Conservation (phyloP, 2,113 vertebrate genomes). For the Orthonyx spaldingii region DNA sequence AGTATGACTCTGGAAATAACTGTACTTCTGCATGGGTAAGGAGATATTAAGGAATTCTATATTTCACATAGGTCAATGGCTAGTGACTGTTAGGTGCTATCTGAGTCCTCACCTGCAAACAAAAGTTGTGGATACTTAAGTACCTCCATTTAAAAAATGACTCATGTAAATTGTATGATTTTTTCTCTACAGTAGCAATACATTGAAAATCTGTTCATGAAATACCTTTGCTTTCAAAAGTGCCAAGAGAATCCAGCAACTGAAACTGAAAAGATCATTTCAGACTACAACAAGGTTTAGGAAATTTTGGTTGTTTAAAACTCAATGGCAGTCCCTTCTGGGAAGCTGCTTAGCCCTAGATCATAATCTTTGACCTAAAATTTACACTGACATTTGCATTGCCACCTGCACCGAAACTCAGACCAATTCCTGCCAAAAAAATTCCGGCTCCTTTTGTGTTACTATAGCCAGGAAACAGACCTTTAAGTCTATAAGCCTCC, state of each 20-base stretch:
- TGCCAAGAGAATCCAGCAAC: background rate
- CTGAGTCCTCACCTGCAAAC: background rate
- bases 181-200: background rate
- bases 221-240: background rate
- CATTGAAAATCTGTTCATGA: background rate
- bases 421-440: background rate
- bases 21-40: background rate
- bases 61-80: background rate
- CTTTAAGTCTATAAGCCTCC: background rate
- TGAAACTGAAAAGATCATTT: background rate
- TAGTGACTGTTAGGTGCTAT: background rate
- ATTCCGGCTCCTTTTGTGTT: background rate
- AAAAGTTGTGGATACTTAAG: background rate
- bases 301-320: background rate
- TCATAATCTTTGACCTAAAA: background rate
- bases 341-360: background rate
- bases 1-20: background rate
- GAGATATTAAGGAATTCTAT: background rate
- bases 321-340: background rate
- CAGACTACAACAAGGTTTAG: background rate
- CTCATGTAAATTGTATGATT: background rate
- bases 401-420: background rate
- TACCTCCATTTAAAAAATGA: background rate
- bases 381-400: background rate
- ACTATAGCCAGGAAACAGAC: background rate